A percentile compares a stretch with the other conserved stretches of the same genome.
Conservation (phyloP, 2,113 vertebrate species). For the Gavialis gangeticus region DNA sequence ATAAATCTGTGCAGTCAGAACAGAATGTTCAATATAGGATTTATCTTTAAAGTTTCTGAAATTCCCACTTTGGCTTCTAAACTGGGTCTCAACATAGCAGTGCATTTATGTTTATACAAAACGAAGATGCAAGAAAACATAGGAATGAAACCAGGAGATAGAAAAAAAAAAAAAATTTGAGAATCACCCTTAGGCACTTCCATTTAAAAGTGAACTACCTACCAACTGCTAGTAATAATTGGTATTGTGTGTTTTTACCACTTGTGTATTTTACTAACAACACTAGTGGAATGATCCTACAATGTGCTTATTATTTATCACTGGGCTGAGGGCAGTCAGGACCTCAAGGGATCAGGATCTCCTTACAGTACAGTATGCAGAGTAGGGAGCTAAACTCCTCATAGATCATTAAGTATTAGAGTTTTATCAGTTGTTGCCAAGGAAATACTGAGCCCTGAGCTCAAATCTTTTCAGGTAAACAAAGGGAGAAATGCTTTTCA, state of each 20-base stretch:
- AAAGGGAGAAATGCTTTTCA: not conserved
- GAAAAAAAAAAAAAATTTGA: not conserved
- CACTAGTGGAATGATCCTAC: not conserved
- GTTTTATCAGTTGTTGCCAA: accelerated
- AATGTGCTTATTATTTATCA: not conserved
- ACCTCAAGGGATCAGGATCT: accelerated
- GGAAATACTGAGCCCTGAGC: not conserved
- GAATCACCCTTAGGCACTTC: not conserved
- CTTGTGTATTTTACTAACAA: not conserved
- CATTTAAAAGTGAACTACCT: not conserved
- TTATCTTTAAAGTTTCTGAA: not conserved
- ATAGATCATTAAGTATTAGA: not conserved
- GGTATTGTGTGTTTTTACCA: not conserved
- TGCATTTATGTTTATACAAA: not conserved
- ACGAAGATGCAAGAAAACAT: not conserved
- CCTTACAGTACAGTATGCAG: accelerated
- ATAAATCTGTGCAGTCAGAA: not conserved
- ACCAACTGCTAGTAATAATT: not conserved
- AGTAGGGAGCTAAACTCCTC: accelerated
- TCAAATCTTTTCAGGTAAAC: not conserved
- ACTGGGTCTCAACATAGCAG: not conserved
- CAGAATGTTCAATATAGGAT: not conserved
- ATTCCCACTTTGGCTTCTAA: not conserved
- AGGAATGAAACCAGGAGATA: not conserved
- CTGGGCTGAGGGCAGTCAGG: accelerated